phyloP scores from a whole-genome alignment of 1,140 invertebrate genomes.

The Calephelis nemesis region DNA sequence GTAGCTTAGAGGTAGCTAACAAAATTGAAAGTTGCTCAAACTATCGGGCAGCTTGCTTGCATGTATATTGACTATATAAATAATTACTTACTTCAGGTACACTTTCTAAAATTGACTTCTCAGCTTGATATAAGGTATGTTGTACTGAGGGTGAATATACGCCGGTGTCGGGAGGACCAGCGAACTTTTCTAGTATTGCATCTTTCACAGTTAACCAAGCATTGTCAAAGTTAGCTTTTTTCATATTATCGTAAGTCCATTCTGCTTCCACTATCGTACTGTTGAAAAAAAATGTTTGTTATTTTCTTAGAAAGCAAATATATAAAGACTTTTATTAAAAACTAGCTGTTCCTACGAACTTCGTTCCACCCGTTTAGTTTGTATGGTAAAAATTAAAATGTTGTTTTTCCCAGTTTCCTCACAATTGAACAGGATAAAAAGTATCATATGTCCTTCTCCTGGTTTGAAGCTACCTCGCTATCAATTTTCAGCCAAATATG shows the following conservation, averaged over 20 bases:
- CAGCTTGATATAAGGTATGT: slow-evolving; percentile 85
- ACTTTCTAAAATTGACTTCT: slow-evolving; percentile 83
- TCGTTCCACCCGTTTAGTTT: too few relatives aligned
- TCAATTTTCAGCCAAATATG: too few relatives aligned
- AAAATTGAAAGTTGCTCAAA: too few relatives aligned
- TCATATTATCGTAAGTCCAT: slow-evolving; percentile 84
- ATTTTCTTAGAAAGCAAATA: neutral
- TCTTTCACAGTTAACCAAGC: slow-evolving; percentile 84
- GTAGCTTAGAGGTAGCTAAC: too few relatives aligned
- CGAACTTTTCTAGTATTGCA: slow-evolving; percentile 86
- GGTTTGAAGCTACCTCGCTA: too few relatives aligned
- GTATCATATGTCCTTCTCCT: too few relatives aligned
- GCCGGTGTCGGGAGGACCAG: slow-evolving; percentile 83
- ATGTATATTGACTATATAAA: slow-evolving; percentile 6
- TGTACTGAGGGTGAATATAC: slow-evolving; percentile 87
- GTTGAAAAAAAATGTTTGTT: slow-evolving; percentile 45
- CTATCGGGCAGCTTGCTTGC: neutral
- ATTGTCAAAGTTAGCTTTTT: slow-evolving; percentile 83
- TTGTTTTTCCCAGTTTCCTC: too few relatives aligned
- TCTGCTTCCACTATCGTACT: slow-evolving; percentile 86
- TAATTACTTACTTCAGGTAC: slow-evolving; percentile 78
- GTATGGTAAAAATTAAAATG: too few relatives aligned
- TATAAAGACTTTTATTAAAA: too few relatives aligned
- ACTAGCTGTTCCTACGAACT: too few relatives aligned
- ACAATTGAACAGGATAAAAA: too few relatives aligned